Evolutionary conservation across 2,797 vertebrate genomes (phyloP).

Genomic region (Taeniopygia guttata): DNA sequence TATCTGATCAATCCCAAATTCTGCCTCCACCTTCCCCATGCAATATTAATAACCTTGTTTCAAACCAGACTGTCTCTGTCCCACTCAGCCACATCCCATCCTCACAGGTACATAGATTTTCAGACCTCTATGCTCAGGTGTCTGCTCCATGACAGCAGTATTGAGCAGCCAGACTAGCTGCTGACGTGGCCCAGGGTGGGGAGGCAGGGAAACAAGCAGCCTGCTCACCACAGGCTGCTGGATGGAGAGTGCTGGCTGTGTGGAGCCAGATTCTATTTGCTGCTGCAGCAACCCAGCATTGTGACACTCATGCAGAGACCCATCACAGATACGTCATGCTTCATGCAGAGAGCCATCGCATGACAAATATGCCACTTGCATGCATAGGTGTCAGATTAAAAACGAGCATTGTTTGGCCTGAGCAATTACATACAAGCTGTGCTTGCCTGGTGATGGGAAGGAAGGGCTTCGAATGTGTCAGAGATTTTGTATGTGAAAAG

Average conservation of each 20-base stretch:
- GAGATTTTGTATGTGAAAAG: slow-evolving; percentile 1
- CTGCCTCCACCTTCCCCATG: not conserved
- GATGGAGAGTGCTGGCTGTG: not conserved
- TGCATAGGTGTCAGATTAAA: not conserved
- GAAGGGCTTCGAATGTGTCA: not conserved
- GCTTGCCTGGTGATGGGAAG: not conserved
- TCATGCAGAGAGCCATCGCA: not conserved
- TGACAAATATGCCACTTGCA: not conserved
- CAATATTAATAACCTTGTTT: not conserved
- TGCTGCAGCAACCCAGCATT: not conserved
- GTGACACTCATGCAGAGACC: not conserved
- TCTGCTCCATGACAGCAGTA: not conserved
- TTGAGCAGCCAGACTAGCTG: not conserved
- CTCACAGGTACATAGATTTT: not conserved
- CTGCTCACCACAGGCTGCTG: not conserved
- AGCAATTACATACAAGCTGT: not conserved
- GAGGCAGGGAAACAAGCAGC: not conserved
- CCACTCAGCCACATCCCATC: not conserved
- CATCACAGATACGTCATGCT: fast-evolving
- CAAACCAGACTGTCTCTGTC: not conserved
- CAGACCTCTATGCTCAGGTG: not conserved
- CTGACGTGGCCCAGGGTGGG: not conserved
- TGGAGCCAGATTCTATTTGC: not conserved
- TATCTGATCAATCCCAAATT: not conserved
- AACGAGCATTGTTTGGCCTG: not conserved